phyloP scores from a whole-genome alignment of 2,797 vertebrate genomes.

The Rhynchotus rufescens region DNA sequence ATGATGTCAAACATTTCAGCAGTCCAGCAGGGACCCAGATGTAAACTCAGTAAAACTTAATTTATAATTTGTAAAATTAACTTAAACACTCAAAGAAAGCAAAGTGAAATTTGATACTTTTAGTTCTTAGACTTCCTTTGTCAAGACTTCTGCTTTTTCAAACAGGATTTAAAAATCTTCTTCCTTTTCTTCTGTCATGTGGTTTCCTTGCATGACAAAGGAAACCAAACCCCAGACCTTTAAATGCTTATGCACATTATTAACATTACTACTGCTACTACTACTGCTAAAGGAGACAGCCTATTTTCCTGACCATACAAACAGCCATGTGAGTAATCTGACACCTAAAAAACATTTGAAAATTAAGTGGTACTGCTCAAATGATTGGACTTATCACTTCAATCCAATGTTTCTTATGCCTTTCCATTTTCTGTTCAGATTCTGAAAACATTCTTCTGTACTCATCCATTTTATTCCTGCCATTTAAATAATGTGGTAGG shows the following conservation, averaged over 20 bases:
- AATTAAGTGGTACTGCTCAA: background rate
- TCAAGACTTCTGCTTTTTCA: background rate
- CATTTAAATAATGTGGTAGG: background rate
- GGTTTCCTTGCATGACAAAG: background rate
- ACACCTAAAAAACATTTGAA: background rate
- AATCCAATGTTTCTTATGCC: background rate
- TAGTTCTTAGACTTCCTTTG: background rate
- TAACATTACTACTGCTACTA: background rate
- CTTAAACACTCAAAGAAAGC: background rate
- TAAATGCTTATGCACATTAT: background rate
- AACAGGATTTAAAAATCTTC: background rate
- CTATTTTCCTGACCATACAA: background rate
- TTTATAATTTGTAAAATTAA: background rate
- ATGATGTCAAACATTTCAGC: conserved; percentile 15
- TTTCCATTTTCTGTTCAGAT: background rate
- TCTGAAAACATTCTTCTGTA: background rate
- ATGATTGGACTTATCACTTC: background rate
- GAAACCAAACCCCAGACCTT: background rate
- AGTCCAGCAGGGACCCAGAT: background rate
- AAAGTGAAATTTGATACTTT: conserved; percentile 6
- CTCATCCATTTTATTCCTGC: background rate
- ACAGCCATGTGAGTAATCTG: background rate
- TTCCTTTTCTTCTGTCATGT: background rate
- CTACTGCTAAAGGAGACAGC: background rate
- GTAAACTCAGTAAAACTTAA: conserved; percentile 4